Conservation (phyloP, 1,140 invertebrate genomes). For the Pogonomyrmex barbatus region DNA sequence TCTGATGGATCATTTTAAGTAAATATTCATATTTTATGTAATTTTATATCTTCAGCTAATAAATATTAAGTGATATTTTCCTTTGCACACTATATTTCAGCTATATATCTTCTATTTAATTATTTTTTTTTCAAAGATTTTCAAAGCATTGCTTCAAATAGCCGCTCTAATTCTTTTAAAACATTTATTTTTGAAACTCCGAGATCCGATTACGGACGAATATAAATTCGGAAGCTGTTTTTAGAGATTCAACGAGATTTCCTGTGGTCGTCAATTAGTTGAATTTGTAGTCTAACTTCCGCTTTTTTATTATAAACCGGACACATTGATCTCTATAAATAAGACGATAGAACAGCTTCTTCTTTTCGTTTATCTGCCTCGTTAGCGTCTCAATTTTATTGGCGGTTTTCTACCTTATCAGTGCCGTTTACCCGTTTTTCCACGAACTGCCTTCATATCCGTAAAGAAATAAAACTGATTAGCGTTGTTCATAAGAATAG, state of each 20-base stretch:
- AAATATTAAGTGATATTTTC: neutral
- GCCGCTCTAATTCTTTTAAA: conserved; percentile 1
- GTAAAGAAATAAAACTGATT: conserved; percentile 36
- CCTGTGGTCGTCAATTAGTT: conserved; percentile 21
- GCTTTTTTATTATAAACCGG: neutral
- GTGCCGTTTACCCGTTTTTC: conserved; percentile 56
- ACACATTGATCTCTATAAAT: conserved; percentile 40
- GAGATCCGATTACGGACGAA: neutral
- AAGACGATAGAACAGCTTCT: conserved; percentile 21
- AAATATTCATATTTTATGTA: neutral
- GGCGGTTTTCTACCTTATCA: conserved; percentile 42
- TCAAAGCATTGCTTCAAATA: neutral
- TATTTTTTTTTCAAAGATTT: neutral
- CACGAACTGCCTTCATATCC: conserved; percentile 26
- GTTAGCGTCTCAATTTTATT: neutral
- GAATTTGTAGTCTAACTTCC: conserved; percentile 27
- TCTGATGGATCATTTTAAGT: neutral
- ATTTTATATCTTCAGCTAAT: neutral
- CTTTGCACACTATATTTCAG: neutral
- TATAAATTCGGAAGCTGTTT: conserved; percentile 21
- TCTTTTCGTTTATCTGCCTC: conserved; percentile 46
- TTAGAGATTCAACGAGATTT: conserved; percentile 22
- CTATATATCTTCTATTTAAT: neutral
- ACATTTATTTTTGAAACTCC: conserved; percentile 16
- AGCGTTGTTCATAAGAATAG: conserved; percentile 49